Conservation (phyloP, 2,797 vertebrate species). For the Heterohyrax brucei region DNA sequence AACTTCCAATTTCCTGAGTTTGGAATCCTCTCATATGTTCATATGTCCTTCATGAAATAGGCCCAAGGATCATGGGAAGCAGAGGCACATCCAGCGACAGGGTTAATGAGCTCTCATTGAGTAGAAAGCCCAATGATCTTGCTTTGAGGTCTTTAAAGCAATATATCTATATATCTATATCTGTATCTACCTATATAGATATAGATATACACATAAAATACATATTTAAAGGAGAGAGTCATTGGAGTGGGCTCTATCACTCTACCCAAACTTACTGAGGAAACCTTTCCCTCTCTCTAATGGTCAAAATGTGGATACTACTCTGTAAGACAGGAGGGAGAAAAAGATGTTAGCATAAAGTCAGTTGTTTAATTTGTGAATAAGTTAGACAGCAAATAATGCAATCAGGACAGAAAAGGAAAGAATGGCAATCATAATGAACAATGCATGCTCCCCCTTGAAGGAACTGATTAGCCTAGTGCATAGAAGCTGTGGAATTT, state of each 20-base stretch:
- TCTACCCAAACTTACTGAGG: not conserved
- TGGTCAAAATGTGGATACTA: not conserved
- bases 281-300: not conserved
- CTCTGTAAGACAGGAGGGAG: not conserved
- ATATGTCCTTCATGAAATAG: not conserved
- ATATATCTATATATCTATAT: not conserved
- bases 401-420: not conserved
- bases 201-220: too few relatives aligned
- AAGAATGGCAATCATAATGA: not conserved
- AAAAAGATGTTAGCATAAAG: not conserved
- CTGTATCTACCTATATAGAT: too few relatives aligned
- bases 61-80: not conserved
- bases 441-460: not conserved
- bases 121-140: not conserved
- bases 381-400: not conserved
- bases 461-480: not conserved
- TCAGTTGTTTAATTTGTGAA: not conserved
- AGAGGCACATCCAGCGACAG: not conserved
- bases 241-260: not conserved
- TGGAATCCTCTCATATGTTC: not conserved
- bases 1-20: not conserved
- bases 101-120: not conserved
- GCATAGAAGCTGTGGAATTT: slow-evolving; percentile 1
- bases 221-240: not conserved
- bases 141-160: not conserved